Evolutionary conservation across 2,797 vertebrate genomes (phyloP).

Genomic region (Phoxinus dragarum): DNA sequence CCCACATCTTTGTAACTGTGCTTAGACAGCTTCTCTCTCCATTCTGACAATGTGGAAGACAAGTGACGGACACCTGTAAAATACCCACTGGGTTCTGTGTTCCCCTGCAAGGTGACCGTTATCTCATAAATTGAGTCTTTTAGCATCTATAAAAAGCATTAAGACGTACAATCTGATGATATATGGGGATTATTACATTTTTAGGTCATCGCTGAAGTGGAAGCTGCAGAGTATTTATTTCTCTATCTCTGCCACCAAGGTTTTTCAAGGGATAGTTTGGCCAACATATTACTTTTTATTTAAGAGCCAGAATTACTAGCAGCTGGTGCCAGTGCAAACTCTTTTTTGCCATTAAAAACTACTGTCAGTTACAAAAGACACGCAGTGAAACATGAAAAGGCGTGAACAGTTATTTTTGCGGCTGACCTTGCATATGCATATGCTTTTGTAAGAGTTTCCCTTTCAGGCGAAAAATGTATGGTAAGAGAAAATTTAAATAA

Average conservation of each 20-base stretch:
- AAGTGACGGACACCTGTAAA: slow-evolving; percentile 26
- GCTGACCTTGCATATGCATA: not conserved
- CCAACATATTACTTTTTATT: not conserved
- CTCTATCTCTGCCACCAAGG: not conserved
- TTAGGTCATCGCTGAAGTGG: slow-evolving; percentile 13
- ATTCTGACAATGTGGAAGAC: slow-evolving; percentile 17
- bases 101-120: slow-evolving; percentile 5
- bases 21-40: slow-evolving; percentile 29
- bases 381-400: not conserved
- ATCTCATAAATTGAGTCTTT: slow-evolving; percentile 27
- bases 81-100: slow-evolving; percentile 16
- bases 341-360: not conserved
- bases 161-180: slow-evolving; percentile 17
- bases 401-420: too few relatives aligned
- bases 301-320: not conserved
- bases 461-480: not conserved
- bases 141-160: slow-evolving; percentile 22
- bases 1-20: not conserved
- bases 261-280: not conserved
- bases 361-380: not conserved
- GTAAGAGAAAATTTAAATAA: not conserved
- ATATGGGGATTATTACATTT: slow-evolving; percentile 20
- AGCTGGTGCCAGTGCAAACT: not conserved
- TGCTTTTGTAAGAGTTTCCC: not conserved
- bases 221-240: slow-evolving; percentile 9